Evolutionary conservation across 2,113 vertebrate species (phyloP), one percentile per base, ranked within the genome.

Genomic region (Rhinopomastus cyanomelas): DNA sequence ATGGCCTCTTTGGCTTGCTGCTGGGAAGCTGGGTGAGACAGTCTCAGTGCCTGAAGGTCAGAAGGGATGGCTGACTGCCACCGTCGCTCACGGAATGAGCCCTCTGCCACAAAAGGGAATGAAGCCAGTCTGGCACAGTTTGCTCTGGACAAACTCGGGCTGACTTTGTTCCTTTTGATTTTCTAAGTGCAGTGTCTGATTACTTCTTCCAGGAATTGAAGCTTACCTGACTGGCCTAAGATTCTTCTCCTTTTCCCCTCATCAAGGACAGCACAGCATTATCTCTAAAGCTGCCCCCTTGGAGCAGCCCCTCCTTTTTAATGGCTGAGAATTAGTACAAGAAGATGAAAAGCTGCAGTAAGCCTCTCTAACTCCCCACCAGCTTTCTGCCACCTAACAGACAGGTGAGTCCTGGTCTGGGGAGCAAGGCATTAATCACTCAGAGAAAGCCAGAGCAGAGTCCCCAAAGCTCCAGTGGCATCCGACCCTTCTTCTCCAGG

Each of bases 121-220:
- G 30, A 10, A 66, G 44, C 29, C 57, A 72, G 71, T 11, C 42
- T 73, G 67, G 69, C 77, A 76, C 19, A 65, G 79, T 75, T 82
- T 29, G 0, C 21, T 65, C 56, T 80, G 68, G 59, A 62, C 32
- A 84, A 69, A 64, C 4, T 10, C 49, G n/a, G 7, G 1, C 3
- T 66, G 55, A 66, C 19, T 89, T 89, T 61, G 25, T 76, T 76
- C 61, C 9, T 72, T 85, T 64, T 78, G 65, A 73, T 91, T 76
- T 87, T 79, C 55, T 89, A 69, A 85, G 73, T 42, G 71, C 22
- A 27, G 37, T 65, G 52, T 57, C 87, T 80, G 71, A 79, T 85
- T 81, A 34, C 62, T 61, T 87, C 53, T 95, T 89, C 75, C 55
- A 53, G 82, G 55, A 92, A 92, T 1, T 61, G 44, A 81, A 65